A percentile compares a stretch with the other conserved stretches of the same genome.
These are phyloP conservation scores for Meganola albula DNA, from an alignment of 2,888 invertebrate species.

Conservation along the genomic window DNA sequence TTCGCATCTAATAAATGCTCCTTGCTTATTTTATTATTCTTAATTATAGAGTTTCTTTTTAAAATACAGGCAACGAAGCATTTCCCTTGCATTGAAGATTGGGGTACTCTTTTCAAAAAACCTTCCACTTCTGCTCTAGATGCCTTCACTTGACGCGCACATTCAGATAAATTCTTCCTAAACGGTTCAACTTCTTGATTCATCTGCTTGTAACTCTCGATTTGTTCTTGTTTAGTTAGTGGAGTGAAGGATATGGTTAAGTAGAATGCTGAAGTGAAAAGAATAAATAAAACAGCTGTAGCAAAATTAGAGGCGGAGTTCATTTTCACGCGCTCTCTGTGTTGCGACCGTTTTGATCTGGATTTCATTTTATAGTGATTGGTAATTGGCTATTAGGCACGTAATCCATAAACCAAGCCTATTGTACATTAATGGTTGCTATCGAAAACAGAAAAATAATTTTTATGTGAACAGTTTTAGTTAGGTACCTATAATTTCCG, in stretches of 20 bases:
- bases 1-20: conserved; percentile 52
- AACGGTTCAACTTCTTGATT: conserved; percentile 59
- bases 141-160: conserved; percentile 61
- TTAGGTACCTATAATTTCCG: too few relatives aligned
- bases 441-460: too few relatives aligned
- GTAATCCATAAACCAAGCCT: too few relatives aligned
- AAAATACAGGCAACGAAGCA: conserved; percentile 68
- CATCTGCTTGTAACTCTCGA: conserved; percentile 46
- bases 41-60: conserved; percentile 56
- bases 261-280: conserved; percentile 37
- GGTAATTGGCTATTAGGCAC: conserved; percentile 50
- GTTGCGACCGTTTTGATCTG: conserved; percentile 33
- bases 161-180: conserved; percentile 58
- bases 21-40: conserved; percentile 50
- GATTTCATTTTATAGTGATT: conserved; percentile 28
- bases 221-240: conserved; percentile 56
- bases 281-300: conserved; percentile 30
- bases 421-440: too few relatives aligned
- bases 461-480: too few relatives aligned
- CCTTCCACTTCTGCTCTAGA: conserved; percentile 55
- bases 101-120: conserved; percentile 60
- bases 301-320: conserved; percentile 23
- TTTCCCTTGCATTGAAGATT: conserved; percentile 54
- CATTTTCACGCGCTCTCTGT: conserved; percentile 32
- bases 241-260: conserved; percentile 49